Evolutionary conservation across 2,113 vertebrate genomes (phyloP).

Genomic region (Pomatostomus ruficeps): DNA sequence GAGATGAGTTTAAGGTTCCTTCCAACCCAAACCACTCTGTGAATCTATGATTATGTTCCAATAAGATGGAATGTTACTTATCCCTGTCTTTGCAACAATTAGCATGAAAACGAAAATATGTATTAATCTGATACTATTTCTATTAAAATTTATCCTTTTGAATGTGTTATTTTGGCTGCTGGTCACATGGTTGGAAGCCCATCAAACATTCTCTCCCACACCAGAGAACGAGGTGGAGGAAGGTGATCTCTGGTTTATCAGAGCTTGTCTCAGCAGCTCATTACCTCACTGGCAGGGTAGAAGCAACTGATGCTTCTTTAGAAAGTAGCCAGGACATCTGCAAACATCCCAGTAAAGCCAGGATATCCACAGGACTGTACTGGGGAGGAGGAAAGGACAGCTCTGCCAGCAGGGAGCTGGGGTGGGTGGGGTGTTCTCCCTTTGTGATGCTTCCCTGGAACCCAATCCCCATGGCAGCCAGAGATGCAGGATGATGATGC

Average conservation of each 20-base stretch:
- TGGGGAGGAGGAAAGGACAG: neutral
- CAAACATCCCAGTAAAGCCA: neutral
- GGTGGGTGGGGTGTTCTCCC: neutral
- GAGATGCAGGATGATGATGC: fast-evolving
- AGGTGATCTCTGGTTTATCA: neutral
- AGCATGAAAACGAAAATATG: neutral
- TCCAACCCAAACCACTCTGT: neutral
- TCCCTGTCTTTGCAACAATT: neutral
- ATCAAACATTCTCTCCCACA: neutral
- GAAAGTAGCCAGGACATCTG: neutral
- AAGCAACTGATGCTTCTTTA: neutral
- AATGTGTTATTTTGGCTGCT: neutral
- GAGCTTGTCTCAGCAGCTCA: neutral
- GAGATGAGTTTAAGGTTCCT: neutral
- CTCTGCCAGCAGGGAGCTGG: neutral
- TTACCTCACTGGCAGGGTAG: neutral
- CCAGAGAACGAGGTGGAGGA: neutral
- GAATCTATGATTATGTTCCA: neutral
- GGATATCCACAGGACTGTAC: fast-evolving
- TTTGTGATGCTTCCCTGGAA: neutral
- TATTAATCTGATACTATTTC: neutral
- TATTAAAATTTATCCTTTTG: neutral
- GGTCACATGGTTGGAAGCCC: neutral
- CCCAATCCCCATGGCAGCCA: neutral
- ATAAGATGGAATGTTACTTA: neutral